Evolutionary conservation across 1,140 invertebrate genomes (phyloP).

Genomic region (Drosophila erecta): DNA sequence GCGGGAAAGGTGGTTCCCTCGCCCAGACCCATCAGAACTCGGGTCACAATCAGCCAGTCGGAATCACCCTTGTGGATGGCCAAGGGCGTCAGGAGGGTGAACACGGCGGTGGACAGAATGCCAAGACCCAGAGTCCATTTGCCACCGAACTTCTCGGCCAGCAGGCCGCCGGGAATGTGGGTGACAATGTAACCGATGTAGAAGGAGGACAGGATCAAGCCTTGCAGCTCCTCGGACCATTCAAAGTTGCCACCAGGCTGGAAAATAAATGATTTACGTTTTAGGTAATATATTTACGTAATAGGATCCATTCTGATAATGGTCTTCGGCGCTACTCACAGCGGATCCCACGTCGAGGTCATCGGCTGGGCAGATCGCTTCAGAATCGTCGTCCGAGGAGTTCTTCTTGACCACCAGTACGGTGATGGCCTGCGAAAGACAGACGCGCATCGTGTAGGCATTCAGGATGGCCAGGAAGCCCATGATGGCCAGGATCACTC

Average conservation of each 20-base stretch:
- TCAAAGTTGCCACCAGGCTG: conserved; percentile 53
- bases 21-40: conserved; percentile 89
- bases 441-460: conserved; percentile 95
- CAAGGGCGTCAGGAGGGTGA: conserved; percentile 89
- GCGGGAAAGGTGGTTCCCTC: conserved; percentile 92
- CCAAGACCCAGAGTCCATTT: conserved; percentile 91
- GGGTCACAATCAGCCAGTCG: conserved; percentile 87
- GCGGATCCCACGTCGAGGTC: conserved; percentile 40
- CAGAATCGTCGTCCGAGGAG: conserved; percentile 24
- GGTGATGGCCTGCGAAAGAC: conserved; percentile 95
- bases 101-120: conserved; percentile 89
- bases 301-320: not conserved
- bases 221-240: conserved; percentile 85
- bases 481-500: conserved; percentile 92
- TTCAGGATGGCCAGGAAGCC: conserved; percentile 94
- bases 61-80: conserved; percentile 87
- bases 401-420: conserved; percentile 89
- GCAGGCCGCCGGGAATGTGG: conserved; percentile 87
- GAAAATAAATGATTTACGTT: not conserved
- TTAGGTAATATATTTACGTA: not conserved
- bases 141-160: conserved; percentile 91
- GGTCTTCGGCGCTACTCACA: conserved; percentile 10
- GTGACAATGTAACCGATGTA: conserved; percentile 87
- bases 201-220: conserved; percentile 87
- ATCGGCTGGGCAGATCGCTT: conserved; percentile 65